phyloP scores from a whole-genome alignment of 2,888 invertebrate species.

The Himalopsyche anomala region DNA sequence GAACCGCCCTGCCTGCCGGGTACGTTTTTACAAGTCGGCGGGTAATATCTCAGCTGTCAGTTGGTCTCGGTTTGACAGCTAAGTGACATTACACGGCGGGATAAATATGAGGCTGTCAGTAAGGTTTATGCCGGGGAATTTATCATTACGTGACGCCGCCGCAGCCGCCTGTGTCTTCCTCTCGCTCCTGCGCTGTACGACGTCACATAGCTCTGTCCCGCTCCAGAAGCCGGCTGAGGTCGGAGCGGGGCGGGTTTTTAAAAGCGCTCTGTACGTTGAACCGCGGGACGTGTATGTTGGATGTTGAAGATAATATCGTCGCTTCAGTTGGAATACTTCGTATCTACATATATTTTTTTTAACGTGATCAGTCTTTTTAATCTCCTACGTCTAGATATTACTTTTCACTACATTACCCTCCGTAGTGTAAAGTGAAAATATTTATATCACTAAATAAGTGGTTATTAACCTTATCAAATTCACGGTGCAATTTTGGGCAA shows the following conservation, averaged over 20 bases:
- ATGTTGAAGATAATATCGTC: not conserved
- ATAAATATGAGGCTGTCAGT: constrained; percentile 66
- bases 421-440: too few relatives aligned
- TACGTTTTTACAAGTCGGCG: constrained; percentile 64
- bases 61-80: constrained; percentile 64
- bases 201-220: not conserved
- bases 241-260: constrained; percentile 58
- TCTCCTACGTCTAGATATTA: too few relatives aligned
- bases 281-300: constrained; percentile 36
- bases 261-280: constrained; percentile 23
- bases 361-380: too few relatives aligned
- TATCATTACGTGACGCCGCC: constrained; percentile 69
- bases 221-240: constrained; percentile 12
- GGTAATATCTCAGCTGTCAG: constrained; percentile 65
- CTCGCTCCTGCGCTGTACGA: constrained; percentile 67
- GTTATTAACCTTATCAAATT: too few relatives aligned
- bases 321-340: not conserved
- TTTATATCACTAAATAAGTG: too few relatives aligned
- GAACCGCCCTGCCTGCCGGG: constrained; percentile 65
- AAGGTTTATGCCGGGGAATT: constrained; percentile 69
- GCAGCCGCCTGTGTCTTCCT: not conserved
- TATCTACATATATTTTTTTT: not conserved
- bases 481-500: too few relatives aligned
- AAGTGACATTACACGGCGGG: constrained; percentile 66
- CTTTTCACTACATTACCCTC: too few relatives aligned